Base-by-base conservation (phyloP, 2,797 vertebrate genomes). In the Alosa sapidissima region DNA sequence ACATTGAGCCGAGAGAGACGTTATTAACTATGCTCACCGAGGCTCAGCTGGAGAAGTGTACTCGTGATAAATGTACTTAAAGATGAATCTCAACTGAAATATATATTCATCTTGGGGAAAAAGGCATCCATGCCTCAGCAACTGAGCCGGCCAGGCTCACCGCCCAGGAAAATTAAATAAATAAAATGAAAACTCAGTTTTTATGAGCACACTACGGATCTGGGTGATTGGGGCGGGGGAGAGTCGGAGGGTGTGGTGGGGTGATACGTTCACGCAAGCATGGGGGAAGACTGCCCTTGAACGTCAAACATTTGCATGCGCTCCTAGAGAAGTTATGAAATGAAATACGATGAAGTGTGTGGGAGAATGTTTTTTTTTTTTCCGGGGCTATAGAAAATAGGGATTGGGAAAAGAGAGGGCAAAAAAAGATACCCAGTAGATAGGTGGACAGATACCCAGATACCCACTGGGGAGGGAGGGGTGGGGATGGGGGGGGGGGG, bases 1-100 rank as follows among this genome's bases (percentile, higher is more conserved):
- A 75, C 68, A 75, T 5, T 78, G 72, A 45, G 72, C 16, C 72
- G 72, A 78, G 72, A 78, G 72, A 78, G 72, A 78, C 19, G 72
- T 78, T 78, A 78, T 78, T 78, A 78, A 78, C 72, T 78, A 78
- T 78, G 72, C 72, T 47, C 72, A 78, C 72, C 41, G 41, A 78
- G 72, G 72, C 72, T 78, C 72, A 78, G 72, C 72, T 78, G 72
- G 41, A 78, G 45, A 45, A 78, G 72, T 45, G 72, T 78, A 78
- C 72, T 78, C 36, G 10, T 78, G 72, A 78, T 78, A 78, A 78
- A 78, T 78, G 41, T 78, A 78, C 72, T 78, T 78, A 78, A 47
- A 78, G 72, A 78, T 78, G 72, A 78, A 78, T 78, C 72, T 78
- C 72, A 78, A 47, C 72, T 78, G 72, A n/a, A 78, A 78, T 78